These are phyloP conservation scores for Andrena minutula DNA, from an alignment of 2,888 invertebrate genomes.

Conservation along the genomic window DNA sequence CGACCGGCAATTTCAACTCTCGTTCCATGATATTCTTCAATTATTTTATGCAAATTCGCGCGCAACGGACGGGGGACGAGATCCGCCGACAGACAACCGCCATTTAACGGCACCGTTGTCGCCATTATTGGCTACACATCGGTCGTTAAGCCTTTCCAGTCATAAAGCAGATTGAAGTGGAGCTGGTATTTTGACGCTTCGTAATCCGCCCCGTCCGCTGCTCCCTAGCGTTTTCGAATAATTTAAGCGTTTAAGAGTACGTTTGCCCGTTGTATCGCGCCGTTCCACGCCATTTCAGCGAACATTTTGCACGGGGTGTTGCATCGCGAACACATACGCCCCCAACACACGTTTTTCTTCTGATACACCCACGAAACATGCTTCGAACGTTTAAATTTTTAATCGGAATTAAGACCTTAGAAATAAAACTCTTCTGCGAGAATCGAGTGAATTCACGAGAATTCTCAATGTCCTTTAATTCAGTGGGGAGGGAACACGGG, in stretches of 20 bases:
- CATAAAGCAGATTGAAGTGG: constrained; percentile 61
- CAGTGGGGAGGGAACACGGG: neutral
- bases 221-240: constrained; percentile 31
- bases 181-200: constrained; percentile 55
- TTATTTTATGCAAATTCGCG: constrained; percentile 61
- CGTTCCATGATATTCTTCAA: constrained; percentile 25
- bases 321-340: constrained; percentile 1
- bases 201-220: constrained; percentile 18
- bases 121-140: constrained; percentile 60
- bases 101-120: constrained; percentile 58
- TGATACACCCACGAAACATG: neutral
- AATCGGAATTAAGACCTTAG: too few relatives aligned
- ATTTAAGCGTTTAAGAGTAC: constrained; percentile 34
- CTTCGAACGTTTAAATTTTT: too few relatives aligned
- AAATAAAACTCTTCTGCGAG: neutral
- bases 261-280: constrained; percentile 22
- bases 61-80: constrained; percentile 14
- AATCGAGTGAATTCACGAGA: neutral
- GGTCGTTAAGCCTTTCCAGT: constrained; percentile 61
- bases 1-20: neutral
- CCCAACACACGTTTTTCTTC: neutral
- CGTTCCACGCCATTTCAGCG: constrained; percentile 21
- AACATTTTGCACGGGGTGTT: constrained; percentile 11
- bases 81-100: constrained; percentile 22
- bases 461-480: neutral